Evolutionary conservation across 1,140 invertebrate species (phyloP).

Genomic region (Trachymyrmex cornetzi): DNA sequence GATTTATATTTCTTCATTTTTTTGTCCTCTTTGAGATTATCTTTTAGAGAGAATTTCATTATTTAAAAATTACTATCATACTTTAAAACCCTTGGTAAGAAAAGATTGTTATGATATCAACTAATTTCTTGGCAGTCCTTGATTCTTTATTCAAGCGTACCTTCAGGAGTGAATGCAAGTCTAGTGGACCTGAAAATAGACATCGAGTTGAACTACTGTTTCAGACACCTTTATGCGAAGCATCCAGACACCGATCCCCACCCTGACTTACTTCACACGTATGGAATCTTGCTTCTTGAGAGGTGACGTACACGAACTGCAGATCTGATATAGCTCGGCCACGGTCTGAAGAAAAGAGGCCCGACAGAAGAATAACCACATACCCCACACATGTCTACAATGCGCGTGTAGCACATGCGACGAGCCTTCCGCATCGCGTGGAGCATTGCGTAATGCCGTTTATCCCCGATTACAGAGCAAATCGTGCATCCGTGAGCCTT

Average conservation of each 20-base stretch:
- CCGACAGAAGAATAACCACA: conserved; percentile 23
- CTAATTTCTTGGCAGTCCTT: neutral
- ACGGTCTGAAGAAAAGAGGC: conserved; percentile 1
- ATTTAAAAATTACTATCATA: neutral
- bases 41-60: neutral
- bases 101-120: neutral
- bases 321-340: neutral
- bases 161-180: conserved; percentile 1
- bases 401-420: conserved; percentile 26
- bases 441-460: conserved; percentile 70
- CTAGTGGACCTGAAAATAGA: conserved; percentile 19
- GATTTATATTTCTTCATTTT: neutral
- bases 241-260: neutral
- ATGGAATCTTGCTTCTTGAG: conserved; percentile 22
- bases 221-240: neutral
- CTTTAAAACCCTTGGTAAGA: neutral
- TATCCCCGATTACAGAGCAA: conserved; percentile 73
- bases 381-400: neutral
- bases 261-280: conserved; percentile 26
- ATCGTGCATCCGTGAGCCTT: conserved; percentile 65
- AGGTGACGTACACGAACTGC: conserved; percentile 8
- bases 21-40: neutral
- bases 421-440: conserved; percentile 73
- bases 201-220: neutral
- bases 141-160: neutral